Evolutionary conservation across 1,140 invertebrate genomes (phyloP), one percentile per base, ranked within the genome.

Genomic region (Leptinotarsa defecta): DNA sequence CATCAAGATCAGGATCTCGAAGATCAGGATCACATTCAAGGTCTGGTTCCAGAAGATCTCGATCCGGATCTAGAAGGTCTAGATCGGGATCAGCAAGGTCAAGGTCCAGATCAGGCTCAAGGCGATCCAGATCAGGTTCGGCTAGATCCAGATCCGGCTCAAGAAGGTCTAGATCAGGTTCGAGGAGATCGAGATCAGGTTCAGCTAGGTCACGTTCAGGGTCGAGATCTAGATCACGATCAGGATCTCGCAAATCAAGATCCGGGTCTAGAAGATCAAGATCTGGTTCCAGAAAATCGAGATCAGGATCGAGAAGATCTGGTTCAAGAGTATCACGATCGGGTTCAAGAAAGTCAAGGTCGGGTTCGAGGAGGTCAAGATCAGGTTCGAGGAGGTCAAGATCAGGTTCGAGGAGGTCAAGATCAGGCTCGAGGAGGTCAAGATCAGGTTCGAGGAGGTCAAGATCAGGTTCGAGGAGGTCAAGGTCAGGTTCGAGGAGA

Each of bases 271-370:
- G 27, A 22, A 76, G 84, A 0, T 86, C 86, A 3, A 80, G 85
- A 74, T 86, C 85, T 8, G 82, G 84, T 57, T 87, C 87, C 83
- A 0, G 78, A n/a, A 74, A 77, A 3, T 85, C 86, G 1, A 27
- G 27, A 5, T 27, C 27, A 27, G 27, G 27, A 6, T 27, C 27
- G 27, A 27, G 27, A 27, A 76, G 83, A 17, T 87, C 87, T 15
- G 81, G 84, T 6, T 86, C 86, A 0, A 81, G 80, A n/a, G 79
- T 83, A 20, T 88, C 87, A 3, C 75, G 85, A 4, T 86, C 85
- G 61, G 81, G 86, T 1, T 87, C 87, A 0, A 71, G 49, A 4
- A 71, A 72, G 63, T 79, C 79, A 62, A 72, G 79, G 20, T 82
- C 81, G 61, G 81, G 86, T 1, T 87, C 87, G 0, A 71, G 49